Conservation (phyloP, 1,140 invertebrate genomes). For the Acromyrmex echinatior region DNA sequence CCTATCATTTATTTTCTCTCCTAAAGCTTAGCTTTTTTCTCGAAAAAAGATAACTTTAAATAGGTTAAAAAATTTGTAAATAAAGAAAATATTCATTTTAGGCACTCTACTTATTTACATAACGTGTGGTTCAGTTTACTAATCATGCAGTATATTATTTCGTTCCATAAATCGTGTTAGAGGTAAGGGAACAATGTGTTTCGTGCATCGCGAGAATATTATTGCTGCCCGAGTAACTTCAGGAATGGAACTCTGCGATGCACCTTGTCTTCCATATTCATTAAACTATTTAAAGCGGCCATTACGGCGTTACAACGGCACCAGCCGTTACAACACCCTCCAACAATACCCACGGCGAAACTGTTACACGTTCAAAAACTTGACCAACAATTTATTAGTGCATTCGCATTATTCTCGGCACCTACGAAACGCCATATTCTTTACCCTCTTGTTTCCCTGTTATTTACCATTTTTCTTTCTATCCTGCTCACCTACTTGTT, state of each 20-base stretch:
- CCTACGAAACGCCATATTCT: background rate
- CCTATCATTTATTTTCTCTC: background rate
- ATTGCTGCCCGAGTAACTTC: constrained; percentile 24
- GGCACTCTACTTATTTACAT: background rate
- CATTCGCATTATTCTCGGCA: constrained; percentile 7
- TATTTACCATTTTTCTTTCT: constrained; percentile 15
- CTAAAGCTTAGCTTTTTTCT: background rate
- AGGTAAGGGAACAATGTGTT: constrained; percentile 12
- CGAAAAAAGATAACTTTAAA: background rate
- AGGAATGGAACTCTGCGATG: constrained; percentile 33
- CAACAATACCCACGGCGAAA: constrained; percentile 5
- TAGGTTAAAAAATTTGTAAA: background rate
- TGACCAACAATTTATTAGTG: constrained; percentile 34
- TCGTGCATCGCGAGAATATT: constrained; percentile 29
- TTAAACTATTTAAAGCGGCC: constrained; percentile 42
- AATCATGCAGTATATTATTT: background rate
- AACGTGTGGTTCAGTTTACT: background rate
- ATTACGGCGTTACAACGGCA: constrained; percentile 26
- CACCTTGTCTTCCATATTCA: constrained; percentile 38
- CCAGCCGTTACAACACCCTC: constrained; percentile 4
- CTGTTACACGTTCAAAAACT: constrained; percentile 32
- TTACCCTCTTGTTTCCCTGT: background rate
- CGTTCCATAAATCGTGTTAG: background rate
- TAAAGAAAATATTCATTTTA: background rate
- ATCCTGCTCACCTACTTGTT: background rate